A percentile compares a stretch with the other conserved stretches of the same genome.
These are phyloP conservation scores for Arion vulgaris DNA, from an alignment of 1,140 invertebrate genomes.

Conservation along the genomic window DNA sequence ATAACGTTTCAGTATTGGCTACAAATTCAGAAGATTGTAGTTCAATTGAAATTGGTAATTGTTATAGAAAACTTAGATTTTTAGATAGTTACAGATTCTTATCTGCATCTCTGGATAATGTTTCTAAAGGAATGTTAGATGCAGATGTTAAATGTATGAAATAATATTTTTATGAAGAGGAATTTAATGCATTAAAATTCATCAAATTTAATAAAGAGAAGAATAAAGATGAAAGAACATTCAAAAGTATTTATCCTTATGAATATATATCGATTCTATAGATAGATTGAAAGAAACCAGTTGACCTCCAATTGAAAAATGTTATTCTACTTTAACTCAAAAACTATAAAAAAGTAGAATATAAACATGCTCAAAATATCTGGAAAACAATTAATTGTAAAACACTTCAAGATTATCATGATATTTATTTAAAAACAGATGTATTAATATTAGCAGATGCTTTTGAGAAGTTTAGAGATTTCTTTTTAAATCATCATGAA, in stretches of 20 bases:
- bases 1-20: background rate
- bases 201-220: background rate
- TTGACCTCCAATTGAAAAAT: background rate
- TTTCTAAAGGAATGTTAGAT: constrained; percentile 6
- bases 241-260: constrained; percentile 4
- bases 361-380: background rate
- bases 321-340: background rate
- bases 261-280: background rate
- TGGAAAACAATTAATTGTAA: background rate
- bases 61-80: constrained; percentile 12
- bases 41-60: background rate
- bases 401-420: constrained; percentile 12
- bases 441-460: constrained; percentile 61
- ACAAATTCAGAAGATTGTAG: constrained; percentile 3
- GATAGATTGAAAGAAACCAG: background rate
- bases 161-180: background rate
- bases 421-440: constrained; percentile 36
- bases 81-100: no score
- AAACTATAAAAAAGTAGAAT: background rate
- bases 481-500: constrained; percentile 46
- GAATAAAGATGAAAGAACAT: constrained; percentile 2
- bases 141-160: background rate
- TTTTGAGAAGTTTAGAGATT: constrained; percentile 71
- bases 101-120: background rate
- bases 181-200: constrained; percentile 8